Base-by-base conservation (phyloP, 2,113 vertebrate genomes). In the Promerops cafer region DNA sequence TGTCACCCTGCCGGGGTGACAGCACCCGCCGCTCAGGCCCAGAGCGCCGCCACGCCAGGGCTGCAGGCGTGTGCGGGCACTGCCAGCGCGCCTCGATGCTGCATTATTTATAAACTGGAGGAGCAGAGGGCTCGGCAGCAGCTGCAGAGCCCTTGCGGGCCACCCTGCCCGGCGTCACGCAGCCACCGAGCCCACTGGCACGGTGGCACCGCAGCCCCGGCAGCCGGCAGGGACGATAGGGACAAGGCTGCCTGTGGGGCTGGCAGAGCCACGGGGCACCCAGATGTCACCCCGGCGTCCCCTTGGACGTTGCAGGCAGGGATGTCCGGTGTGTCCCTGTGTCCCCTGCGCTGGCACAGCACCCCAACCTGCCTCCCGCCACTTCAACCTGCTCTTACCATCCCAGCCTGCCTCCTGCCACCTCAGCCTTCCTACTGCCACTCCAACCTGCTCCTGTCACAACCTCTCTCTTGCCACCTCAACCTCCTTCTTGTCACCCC, bases 81-180 rank as follows among this genome's bases (percentile, higher is more conserved):
- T 95, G 96, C 93, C 96, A 96, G 45, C 76, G 10, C 69, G 70
- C 96, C 95, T 83, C 20, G 56, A 69, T 19, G 71, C 97, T 97
- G 97, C 97, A 97, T 98, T 97, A 98, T 98, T 98, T 97, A 98
- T 98, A 97, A 97, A 98, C 91, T 31, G 23, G 94, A 82, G 90
- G 82, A 95, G 70, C 96, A 87, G 61, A 47, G 90, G 88, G 90
- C 49, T 69, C 68, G 60, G 96, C 82, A 64, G 96, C 96, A 97
- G 97, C 98, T 97, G 97, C 85, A 66, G 84, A 75, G 66, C 66
- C 84, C 96, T 94, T n/a, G 6, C 27, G 52, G 87, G 84, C 93
- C 93, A 78, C 93, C 95, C 94, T 94, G 90, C 96, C 93, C 56
- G 1, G 50, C 10, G 42, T 95, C 96, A 96, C 66, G 50, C 95